Evolutionary conservation across 2,113 vertebrate species (phyloP).

Genomic region (Parus major): DNA sequence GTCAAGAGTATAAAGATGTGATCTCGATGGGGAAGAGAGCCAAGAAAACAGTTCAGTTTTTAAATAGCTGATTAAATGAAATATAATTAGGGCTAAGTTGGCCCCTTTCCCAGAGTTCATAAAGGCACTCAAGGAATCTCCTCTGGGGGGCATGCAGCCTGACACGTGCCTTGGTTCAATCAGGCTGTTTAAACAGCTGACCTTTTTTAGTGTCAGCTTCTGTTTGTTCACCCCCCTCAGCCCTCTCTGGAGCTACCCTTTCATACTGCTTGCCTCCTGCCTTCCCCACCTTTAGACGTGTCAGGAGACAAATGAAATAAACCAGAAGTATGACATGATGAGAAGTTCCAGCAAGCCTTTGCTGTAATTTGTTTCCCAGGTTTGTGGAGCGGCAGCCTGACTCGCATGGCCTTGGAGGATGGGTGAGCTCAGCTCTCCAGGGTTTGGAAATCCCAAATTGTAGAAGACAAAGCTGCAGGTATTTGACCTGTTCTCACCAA

Average conservation of each 20-base stretch:
- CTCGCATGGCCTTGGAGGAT: rapidly evolving
- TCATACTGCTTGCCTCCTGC: neutral
- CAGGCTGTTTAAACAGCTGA: slow-evolving; percentile 46
- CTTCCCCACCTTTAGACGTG: neutral
- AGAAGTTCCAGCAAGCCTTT: neutral
- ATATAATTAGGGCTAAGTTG: slow-evolving; percentile 71
- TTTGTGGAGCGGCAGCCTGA: neutral
- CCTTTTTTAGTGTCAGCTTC: slow-evolving; percentile 38
- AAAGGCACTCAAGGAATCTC: slow-evolving; percentile 57
- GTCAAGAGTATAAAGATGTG: slow-evolving; percentile 52
- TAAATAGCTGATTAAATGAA: slow-evolving; percentile 73
- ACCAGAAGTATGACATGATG: neutral
- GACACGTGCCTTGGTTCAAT: slow-evolving; percentile 49
- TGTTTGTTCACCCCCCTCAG: neutral
- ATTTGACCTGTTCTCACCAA: neutral
- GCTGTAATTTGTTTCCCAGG: neutral
- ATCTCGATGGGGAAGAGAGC: neutral
- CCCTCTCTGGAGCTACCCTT: slow-evolving; percentile 44
- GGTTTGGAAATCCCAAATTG: neutral
- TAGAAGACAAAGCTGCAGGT: neutral
- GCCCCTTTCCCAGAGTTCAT: slow-evolving; percentile 73
- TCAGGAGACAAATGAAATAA: neutral
- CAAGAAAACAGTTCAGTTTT: slow-evolving; percentile 62
- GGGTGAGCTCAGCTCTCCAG: neutral
- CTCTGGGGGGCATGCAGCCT: slow-evolving; percentile 22